phyloP scores from a whole-genome alignment of 1,140 invertebrate species.

The Pantala flavescens region DNA sequence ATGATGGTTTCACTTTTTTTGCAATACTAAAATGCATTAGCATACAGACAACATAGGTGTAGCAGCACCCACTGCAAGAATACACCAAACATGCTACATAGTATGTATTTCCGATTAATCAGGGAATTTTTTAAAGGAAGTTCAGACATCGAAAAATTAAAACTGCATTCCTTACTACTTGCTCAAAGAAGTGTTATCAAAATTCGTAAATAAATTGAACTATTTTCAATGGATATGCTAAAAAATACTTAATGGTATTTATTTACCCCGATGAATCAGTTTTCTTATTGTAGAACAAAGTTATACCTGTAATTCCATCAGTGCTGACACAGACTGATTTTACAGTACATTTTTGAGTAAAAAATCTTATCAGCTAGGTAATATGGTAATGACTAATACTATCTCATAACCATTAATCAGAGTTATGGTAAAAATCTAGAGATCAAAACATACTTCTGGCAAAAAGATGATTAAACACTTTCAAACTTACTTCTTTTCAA shows the following conservation, averaged over 20 bases:
- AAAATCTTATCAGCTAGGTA: conserved; percentile 15
- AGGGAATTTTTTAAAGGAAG: neutral
- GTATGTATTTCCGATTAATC: neutral
- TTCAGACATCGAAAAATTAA: neutral
- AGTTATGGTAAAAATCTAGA: too few species aligned
- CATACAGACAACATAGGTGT: neutral
- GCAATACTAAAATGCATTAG: neutral
- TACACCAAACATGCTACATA: neutral
- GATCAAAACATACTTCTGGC: too few species aligned
- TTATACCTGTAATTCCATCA: neutral
- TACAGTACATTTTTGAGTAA: neutral
- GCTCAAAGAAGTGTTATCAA: neutral
- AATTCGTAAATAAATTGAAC: neutral
- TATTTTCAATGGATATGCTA: neutral
- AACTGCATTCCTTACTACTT: neutral
- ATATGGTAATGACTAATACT: too few species aligned
- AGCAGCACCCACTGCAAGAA: neutral
- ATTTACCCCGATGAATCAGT: neutral
- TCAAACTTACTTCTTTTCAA: neutral
- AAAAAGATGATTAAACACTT: too few species aligned
- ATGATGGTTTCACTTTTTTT: too few species aligned
- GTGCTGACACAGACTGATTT: neutral
- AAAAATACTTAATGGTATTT: neutral
- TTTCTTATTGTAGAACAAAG: neutral
- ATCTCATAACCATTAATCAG: too few species aligned